Percentiles rank a stretch among this genome's conserved stretches.
Evolutionary conservation across 2,888 invertebrate species (phyloP).

Genomic region (Ichneumoninae sp.): DNA sequence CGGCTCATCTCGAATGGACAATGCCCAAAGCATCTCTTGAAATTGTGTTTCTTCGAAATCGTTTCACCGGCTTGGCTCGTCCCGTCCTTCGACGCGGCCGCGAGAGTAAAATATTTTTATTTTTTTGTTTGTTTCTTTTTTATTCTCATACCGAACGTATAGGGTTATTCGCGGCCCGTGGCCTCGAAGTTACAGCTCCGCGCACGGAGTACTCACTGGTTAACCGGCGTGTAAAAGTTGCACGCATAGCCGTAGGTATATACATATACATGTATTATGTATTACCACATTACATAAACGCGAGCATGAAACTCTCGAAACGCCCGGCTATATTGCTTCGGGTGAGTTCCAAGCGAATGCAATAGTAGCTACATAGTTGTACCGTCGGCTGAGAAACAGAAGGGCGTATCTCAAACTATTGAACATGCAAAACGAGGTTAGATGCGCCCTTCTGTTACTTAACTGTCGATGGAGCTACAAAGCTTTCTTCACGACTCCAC

Average conservation of each 20-base stretch:
- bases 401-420: neutral
- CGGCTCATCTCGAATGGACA: neutral
- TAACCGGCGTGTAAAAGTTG: slow-evolving; percentile 26
- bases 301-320: slow-evolving; percentile 1
- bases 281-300: neutral
- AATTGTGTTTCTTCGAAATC: neutral
- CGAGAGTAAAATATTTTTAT: neutral
- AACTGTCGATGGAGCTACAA: neutral
- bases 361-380: neutral
- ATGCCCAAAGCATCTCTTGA: neutral
- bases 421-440: no score
- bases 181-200: slow-evolving; percentile 38
- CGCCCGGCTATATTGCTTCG: neutral
- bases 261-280: neutral
- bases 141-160: neutral
- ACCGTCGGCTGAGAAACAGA: neutral
- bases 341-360: neutral
- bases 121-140: neutral
- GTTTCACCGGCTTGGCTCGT: neutral
- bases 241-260: slow-evolving; percentile 19
- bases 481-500: neutral
- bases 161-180: slow-evolving; percentile 3
- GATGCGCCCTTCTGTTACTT: neutral
- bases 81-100: slow-evolving; percentile 1
- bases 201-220: neutral